phyloP scores from a whole-genome alignment of 1,140 invertebrate species.

The Drosophila ercepeae region DNA sequence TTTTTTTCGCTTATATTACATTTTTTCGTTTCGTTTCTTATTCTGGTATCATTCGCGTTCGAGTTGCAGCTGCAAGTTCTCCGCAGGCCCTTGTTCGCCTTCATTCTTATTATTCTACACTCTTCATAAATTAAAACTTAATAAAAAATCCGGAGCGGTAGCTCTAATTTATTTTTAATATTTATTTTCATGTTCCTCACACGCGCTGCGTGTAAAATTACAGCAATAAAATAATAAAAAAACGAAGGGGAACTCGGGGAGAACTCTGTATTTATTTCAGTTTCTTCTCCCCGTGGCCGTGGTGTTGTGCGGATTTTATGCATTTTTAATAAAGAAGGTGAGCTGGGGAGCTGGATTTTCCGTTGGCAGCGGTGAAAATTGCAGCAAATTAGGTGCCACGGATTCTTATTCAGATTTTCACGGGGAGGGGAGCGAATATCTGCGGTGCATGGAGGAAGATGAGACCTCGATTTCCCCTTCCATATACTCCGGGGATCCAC shows the following conservation, averaged over 20 bases:
- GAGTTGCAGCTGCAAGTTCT: slow-evolving; percentile 35
- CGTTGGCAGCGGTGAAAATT: slow-evolving; percentile 66
- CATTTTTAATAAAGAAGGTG: slow-evolving; percentile 66
- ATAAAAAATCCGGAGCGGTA: slow-evolving; percentile 64
- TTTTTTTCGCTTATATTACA: slow-evolving; percentile 51
- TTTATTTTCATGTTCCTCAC: slow-evolving; percentile 66
- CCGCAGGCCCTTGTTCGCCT: no score
- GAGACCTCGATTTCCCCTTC: slow-evolving; percentile 29
- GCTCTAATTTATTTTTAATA: slow-evolving; percentile 79
- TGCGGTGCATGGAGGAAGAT: slow-evolving; percentile 13
- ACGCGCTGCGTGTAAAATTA: slow-evolving; percentile 61
- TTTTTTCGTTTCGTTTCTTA: slow-evolving; percentile 26
- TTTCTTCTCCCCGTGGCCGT: slow-evolving; percentile 23
- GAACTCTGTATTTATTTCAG: slow-evolving; percentile 10
- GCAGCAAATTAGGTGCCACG: slow-evolving; percentile 68
- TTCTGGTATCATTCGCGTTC: slow-evolving; percentile 22
- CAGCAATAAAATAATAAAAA: slow-evolving; percentile 2
- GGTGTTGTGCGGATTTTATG: slow-evolving; percentile 57
- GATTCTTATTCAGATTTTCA: slow-evolving; percentile 29
- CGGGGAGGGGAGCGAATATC: neutral
- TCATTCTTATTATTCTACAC: slow-evolving; percentile 60
- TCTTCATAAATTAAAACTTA: slow-evolving; percentile 77
- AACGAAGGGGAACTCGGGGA: neutral
- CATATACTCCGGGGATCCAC: no score
- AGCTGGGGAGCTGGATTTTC: slow-evolving; percentile 40